Evolutionary conservation across 2,113 vertebrate species (phyloP).

Genomic region (Antigone vipio): DNA sequence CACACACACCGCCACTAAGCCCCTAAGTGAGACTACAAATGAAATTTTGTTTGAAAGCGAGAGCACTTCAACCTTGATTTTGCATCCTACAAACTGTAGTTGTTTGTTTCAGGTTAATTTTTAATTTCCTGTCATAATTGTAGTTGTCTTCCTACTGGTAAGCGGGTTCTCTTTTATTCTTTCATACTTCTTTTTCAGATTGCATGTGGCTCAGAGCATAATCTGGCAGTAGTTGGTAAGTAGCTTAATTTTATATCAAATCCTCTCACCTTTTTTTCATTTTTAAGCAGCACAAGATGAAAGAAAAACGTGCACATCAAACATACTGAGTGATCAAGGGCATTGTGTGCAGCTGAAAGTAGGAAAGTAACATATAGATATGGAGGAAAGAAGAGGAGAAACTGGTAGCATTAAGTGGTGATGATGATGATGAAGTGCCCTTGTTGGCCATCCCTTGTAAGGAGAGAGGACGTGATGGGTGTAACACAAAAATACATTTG

Average conservation of each 20-base stretch:
- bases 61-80: not conserved
- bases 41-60: not conserved
- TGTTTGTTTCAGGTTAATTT: conserved; percentile 40
- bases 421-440: not conserved
- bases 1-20: not conserved
- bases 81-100: not conserved
- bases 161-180: not conserved
- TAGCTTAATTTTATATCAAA: conserved; percentile 56
- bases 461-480: not conserved
- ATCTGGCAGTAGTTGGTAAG: conserved; percentile 90
- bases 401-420: not conserved
- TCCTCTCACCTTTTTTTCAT: not conserved
- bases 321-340: not conserved
- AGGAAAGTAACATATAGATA: not conserved
- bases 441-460: not conserved
- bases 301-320: not conserved
- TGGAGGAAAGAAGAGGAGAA: not conserved
- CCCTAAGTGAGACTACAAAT: not conserved
- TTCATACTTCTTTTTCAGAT: conserved; percentile 77
- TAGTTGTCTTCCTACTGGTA: not conserved
- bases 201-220: conserved; percentile 94
- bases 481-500: not conserved
- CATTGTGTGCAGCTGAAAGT: not conserved
- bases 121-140: not conserved
- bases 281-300: not conserved